Conservation (phyloP, 2,888 invertebrate genomes). For the Cheiracanthium punctorium region DNA sequence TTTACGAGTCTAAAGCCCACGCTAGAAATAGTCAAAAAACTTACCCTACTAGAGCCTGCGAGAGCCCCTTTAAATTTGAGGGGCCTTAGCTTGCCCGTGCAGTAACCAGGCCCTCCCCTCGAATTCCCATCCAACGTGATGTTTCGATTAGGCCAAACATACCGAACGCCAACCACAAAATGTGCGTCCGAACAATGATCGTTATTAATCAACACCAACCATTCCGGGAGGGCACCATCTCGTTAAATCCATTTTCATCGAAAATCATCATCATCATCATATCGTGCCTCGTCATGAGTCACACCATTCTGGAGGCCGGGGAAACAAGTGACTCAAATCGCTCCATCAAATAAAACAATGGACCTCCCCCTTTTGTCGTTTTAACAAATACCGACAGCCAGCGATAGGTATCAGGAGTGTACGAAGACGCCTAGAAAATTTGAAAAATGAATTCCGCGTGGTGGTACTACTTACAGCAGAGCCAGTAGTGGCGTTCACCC, state of each 20-base stretch:
- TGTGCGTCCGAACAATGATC: not conserved
- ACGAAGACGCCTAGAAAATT: conserved; percentile 35
- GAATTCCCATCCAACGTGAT: too few relatives aligned
- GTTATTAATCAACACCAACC: not conserved
- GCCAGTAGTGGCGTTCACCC: too few relatives aligned
- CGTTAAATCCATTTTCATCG: not conserved
- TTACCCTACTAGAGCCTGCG: too few relatives aligned
- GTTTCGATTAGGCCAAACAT: too few relatives aligned
- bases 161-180: not conserved
- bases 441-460: conserved; percentile 57
- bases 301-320: not conserved
- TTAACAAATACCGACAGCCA: conserved; percentile 44
- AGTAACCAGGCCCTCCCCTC: too few relatives aligned
- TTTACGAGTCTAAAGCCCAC: too few relatives aligned
- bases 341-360: conserved; percentile 59
- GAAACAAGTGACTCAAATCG: conserved; percentile 11
- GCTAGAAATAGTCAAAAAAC: too few relatives aligned
- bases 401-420: conserved; percentile 53
- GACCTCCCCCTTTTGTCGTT: conserved; percentile 23
- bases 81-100: too few relatives aligned
- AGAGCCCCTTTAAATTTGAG: too few relatives aligned
- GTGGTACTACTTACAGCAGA: too few relatives aligned
- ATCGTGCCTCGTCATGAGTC: not conserved
- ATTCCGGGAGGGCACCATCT: not conserved
- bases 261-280: conserved; percentile 10